phyloP scores from a whole-genome alignment of 2,113 vertebrate genomes.

The Deroptyus accipitrinus region DNA sequence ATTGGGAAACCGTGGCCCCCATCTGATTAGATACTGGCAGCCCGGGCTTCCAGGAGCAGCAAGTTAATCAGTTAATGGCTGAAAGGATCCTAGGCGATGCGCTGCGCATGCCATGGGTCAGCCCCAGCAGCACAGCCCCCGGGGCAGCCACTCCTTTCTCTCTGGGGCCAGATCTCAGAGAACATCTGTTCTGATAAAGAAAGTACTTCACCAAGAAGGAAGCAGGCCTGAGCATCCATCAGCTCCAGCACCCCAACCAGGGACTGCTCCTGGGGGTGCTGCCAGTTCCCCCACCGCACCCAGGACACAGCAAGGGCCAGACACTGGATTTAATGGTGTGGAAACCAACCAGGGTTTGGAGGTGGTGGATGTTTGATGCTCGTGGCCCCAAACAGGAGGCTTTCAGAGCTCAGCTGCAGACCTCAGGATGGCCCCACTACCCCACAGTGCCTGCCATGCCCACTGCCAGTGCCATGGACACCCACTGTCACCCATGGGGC shows the following conservation, averaged over 20 bases:
- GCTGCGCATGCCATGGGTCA: neutral
- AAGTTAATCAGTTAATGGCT: constrained; percentile 70
- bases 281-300: fast-evolving
- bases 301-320: neutral
- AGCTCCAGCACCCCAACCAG: neutral
- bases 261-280: neutral
- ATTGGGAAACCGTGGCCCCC: constrained; percentile 16
- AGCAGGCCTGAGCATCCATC: neutral
- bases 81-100: neutral
- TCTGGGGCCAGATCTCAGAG: neutral
- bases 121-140: neutral
- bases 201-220: neutral
- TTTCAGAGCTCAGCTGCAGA: neutral
- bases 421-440: neutral
- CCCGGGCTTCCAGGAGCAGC: constrained; percentile 43
- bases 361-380: neutral
- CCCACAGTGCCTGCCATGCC: neutral
- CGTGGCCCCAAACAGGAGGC: neutral
- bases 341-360: neutral
- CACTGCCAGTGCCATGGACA: neutral
- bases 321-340: neutral
- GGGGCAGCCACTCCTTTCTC: constrained; percentile 15
- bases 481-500: fast-evolving
- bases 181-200: constrained; percentile 62
- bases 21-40: constrained; percentile 37